Evolutionary conservation across 2,797 vertebrate species (phyloP), one percentile per base, ranked within the genome.

Genomic region (Steatocranus sp.): DNA sequence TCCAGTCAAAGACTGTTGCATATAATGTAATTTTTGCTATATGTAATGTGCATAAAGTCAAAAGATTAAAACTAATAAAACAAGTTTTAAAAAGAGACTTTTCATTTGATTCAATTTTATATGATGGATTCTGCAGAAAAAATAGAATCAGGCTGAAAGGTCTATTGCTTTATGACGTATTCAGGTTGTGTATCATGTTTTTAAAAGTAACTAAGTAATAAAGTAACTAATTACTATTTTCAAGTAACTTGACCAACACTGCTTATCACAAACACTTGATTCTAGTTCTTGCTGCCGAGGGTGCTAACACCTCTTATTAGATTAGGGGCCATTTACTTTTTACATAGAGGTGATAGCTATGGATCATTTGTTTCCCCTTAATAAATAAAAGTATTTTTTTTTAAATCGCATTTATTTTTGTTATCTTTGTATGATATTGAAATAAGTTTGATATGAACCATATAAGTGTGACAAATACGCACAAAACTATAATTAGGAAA

Each of bases 391-490:
- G 10, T 11, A 5, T 7, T 36, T 36, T 30, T 14, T 56, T 34
- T 3, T 0, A 0, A 17, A 54, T 56, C 4, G 0, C 6, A 58
- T 58, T 61, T 36, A 20, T 20, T 61, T 36, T 34, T 34, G 10
- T 1, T 36, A 61, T 61, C 4, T 61, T 61, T 61, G 56, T 61
- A 20, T 61, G 20, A 36, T 61, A 61, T 20, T 36, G 32, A 61
- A 61, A 20, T 0, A 34, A n/a, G 32, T 61, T 36, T 61, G 18
- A 36, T 36, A 34, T 36, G 18, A 36, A 61, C 30, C 58, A 36
- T 36, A 12, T 20, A 5, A 8, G 18, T 61, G 1, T 61, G 32
- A 61, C 58, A 36, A 61, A 61, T 12, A 61, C 0, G 7, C 4
- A 12, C 10, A 61, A 61, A 61, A 36, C 58, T 61, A 20, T 34